Base-by-base conservation (phyloP, 2,888 invertebrate genomes). In the Apamea monoglypha region DNA sequence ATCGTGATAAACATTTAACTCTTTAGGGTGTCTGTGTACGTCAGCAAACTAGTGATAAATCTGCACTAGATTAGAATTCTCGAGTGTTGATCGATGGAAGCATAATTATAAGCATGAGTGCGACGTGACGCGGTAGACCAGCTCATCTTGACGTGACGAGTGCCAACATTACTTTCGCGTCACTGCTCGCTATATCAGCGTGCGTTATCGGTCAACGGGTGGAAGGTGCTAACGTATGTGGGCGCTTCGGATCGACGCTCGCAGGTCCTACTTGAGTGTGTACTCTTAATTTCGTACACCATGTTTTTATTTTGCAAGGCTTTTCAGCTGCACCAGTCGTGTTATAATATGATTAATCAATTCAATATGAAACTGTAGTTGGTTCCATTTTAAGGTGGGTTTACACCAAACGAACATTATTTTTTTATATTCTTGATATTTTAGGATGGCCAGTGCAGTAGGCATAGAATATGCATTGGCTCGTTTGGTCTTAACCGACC, bases 81-180 rank as follows among this genome's bases (percentile, higher is more conserved):
- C 92, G 92, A 94, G 95, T 94, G 93, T 91, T 91, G 87, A 89
- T 89, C 87, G 87, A 89, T 91, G 88, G 87, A 88, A 89, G 89
- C 91, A 94, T 95, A 95, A 95, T 95, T 95, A 95, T 95, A 95
- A 93, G 91, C 90, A 92, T 95, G 94, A 94, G 93, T 92, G 89
- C 88, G 87, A 85, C 83, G 89, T 94, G 95, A 93, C 93, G 94
- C 89, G 90, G 86, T 84, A 74, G 82, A 87, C 88, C 88, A 84
- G 83, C 85, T 90, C 88, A 87, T 87, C 78, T 83, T 90, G 84
- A 90, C 89, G 92, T 90, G 90, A 91, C 90, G 88, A 85, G 74
- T 86, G 90, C 89, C 89, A 91, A 91, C 84, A 89, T 92, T 88
- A 90, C 90, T 88, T 89, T 83, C 90, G 89, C 95, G 94, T 95